Evolutionary conservation across 2,888 invertebrate species (phyloP).

Genomic region (Caenorhabditis zanzibari): DNA sequence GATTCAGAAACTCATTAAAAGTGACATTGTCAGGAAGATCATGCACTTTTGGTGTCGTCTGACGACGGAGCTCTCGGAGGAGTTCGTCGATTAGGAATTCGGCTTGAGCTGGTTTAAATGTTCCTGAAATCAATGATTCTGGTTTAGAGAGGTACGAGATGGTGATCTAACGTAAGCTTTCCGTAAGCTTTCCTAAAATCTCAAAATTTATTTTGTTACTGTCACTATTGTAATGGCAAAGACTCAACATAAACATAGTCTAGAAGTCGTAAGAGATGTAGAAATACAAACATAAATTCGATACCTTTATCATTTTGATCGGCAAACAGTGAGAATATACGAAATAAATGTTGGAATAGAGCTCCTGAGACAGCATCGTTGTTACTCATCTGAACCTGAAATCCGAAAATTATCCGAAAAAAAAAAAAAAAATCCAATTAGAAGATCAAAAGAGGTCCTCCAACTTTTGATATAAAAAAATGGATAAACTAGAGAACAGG

Average conservation of each 20-base stretch:
- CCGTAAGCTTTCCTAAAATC: too few species aligned
- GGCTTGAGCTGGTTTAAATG: slow-evolving; percentile 59
- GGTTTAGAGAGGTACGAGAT: too few species aligned
- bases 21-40: slow-evolving; percentile 71
- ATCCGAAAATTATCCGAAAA: not conserved
- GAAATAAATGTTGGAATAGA: slow-evolving; percentile 61
- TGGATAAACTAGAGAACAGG: too few species aligned
- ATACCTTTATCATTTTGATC: slow-evolving; percentile 60
- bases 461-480: too few species aligned
- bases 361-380: slow-evolving; percentile 45
- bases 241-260: too few species aligned
- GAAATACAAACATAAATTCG: not conserved
- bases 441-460: not conserved
- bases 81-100: slow-evolving; percentile 70
- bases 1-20: slow-evolving; percentile 68
- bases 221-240: too few species aligned
- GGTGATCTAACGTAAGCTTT: too few species aligned
- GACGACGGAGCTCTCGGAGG: slow-evolving; percentile 67
- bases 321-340: slow-evolving; percentile 64
- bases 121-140: slow-evolving; percentile 39
- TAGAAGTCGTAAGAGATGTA: too few species aligned
- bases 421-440: not conserved
- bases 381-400: slow-evolving; percentile 15
- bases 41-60: slow-evolving; percentile 66
- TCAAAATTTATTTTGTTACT: too few species aligned